Percentiles rank a stretch among this genome's conserved stretches.
Conservation (phyloP, 2,113 vertebrate genomes). For the Empidonax traillii region DNA sequence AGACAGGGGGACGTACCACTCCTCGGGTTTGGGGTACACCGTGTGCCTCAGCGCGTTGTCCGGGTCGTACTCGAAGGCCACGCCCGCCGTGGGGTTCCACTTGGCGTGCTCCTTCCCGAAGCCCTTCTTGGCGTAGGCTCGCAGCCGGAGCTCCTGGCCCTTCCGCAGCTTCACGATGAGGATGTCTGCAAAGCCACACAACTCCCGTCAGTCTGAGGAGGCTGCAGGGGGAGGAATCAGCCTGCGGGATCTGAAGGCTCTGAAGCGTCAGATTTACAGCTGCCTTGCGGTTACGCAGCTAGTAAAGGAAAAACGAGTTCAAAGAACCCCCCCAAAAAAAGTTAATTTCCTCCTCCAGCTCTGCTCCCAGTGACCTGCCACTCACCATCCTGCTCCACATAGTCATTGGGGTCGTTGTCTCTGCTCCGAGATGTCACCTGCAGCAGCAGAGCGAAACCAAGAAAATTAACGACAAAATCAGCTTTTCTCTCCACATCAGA, state of each 20-base stretch:
- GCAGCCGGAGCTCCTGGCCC: conserved; percentile 92
- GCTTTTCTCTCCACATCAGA: not conserved
- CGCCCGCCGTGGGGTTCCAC: conserved; percentile 96
- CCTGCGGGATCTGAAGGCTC: not conserved
- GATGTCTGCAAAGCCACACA: conserved; percentile 79
- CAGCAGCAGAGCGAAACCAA: not conserved
- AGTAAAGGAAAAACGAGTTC: not conserved
- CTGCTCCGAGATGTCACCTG: conserved; percentile 96
- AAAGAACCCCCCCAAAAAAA: not conserved
- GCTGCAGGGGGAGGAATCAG: not conserved
- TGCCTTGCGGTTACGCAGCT: rapidly evolving
- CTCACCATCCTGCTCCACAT: conserved; percentile 94
- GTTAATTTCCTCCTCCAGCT: not conserved
- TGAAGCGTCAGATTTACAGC: not conserved
- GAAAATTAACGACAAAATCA: not conserved
- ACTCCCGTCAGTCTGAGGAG: rapidly evolving
- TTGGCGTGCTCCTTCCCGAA: conserved; percentile 98
- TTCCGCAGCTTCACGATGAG: conserved; percentile 95
- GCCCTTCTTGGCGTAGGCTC: conserved; percentile 96
- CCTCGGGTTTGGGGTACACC: conserved; percentile 93
- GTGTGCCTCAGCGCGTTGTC: conserved; percentile 96
- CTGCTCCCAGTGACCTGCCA: not conserved
- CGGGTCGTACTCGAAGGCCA: conserved; percentile 96
- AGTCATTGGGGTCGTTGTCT: conserved; percentile 96
- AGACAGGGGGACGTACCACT: conserved; percentile 79